Evolutionary conservation across 1,140 invertebrate species (phyloP), one percentile per base, ranked within the genome.

Genomic region (roundworm (Caenorhabditis elegans)): DNA sequence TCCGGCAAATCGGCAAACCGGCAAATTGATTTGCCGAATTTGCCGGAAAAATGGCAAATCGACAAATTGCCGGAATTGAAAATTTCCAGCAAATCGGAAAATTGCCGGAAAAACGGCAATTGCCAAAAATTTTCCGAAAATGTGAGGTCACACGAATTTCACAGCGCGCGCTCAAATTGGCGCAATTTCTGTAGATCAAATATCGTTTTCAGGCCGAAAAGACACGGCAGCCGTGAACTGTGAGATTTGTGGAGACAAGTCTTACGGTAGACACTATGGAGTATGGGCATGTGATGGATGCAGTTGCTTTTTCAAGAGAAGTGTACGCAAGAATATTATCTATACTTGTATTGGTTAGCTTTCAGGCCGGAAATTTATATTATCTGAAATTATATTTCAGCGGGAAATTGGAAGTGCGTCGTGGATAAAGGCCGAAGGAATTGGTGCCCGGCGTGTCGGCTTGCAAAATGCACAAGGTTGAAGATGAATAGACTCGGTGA

Each of bases 201-300:
- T n/a, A n/a, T n/a, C n/a, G n/a, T 43, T 70, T 70, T 77, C 86
- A 88, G 94, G 93, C 80, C 91, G 93, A 87, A 93, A 92, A 34
- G 86, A 94, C 36, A 93, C 93, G 0, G 92, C 92, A 10, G 93
- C 93, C 13, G 93, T 94, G 0, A 86, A 92, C 17, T 97, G 96
- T 91, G 95, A 96, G 91, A 95, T 98, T 80, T 98, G 96, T 89
- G 96, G 96, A 48, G 96, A 98, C 91, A 92, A 95, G 87, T 97
- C 95, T 90, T 96, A 95, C 22, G 96, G 96, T 83, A 97, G 97
- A 92, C 96, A 98, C 91, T 98, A 98, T 92, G 96, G 96, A 78
- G 96, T 97, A 87, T 97, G 96, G 91, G 96, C 95, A 89, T 98
- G 96, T 90, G 96, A 98, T 92, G 95, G 95, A 6, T 95, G 95